Evolutionary conservation across 2,113 vertebrate genomes (phyloP).

Genomic region (Lipophrys pholis): DNA sequence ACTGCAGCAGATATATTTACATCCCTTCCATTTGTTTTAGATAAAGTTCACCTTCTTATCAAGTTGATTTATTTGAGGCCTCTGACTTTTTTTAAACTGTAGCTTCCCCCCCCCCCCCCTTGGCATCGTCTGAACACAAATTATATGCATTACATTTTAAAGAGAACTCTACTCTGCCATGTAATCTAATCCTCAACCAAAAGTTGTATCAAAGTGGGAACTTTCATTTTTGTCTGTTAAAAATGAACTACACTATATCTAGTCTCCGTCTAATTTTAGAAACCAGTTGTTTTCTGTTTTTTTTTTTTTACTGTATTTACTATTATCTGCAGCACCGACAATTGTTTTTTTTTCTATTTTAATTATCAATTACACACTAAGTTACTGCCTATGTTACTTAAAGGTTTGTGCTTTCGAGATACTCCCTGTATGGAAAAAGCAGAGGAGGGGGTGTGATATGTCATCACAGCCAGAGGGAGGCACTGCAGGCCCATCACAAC

Average conservation of each 20-base stretch:
- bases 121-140: conserved; percentile 28
- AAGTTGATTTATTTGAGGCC: neutral
- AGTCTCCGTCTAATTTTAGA: conserved; percentile 12
- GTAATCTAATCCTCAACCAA: conserved; percentile 10
- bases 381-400: conserved; percentile 37
- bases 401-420: conserved; percentile 82
- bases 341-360: conserved; percentile 10
- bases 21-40: neutral
- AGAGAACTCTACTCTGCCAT: conserved; percentile 7
- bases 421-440: conserved; percentile 67
- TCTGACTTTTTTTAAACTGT: no score
- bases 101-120: no score
- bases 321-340: conserved; percentile 57
- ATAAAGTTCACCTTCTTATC: neutral
- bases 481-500: conserved; percentile 50
- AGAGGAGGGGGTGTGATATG: conserved; percentile 54
- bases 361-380: conserved; percentile 34
- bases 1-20: conserved; percentile 34
- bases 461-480: conserved; percentile 55
- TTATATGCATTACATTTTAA: conserved; percentile 25
- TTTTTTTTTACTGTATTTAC: conserved; percentile 27
- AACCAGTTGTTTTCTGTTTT: neutral
- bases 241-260: conserved; percentile 26
- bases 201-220: conserved; percentile 19
- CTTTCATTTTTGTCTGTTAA: conserved; percentile 22